Conservation (phyloP, 1,140 invertebrate genomes). For the Magallana gigas region DNA sequence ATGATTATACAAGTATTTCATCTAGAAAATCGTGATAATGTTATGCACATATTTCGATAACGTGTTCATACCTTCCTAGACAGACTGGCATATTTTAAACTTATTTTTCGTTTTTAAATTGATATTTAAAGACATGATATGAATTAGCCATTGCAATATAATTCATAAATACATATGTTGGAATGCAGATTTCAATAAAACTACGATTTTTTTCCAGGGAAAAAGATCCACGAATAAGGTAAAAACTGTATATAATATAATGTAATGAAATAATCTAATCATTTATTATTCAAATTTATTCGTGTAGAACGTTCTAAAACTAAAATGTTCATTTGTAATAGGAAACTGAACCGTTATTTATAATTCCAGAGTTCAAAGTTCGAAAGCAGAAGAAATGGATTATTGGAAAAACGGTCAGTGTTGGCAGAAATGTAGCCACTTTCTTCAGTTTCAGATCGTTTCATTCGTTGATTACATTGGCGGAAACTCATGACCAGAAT, state of each 20-base stretch:
- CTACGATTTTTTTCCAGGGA: neutral
- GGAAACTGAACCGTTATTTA: neutral
- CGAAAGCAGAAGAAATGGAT: conserved; percentile 50
- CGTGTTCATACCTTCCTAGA: too few relatives aligned
- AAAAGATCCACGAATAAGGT: neutral
- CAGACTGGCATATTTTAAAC: neutral
- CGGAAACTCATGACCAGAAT: too few relatives aligned
- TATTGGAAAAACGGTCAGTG: conserved; percentile 46
- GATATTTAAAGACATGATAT: neutral
- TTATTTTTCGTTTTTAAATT: neutral
- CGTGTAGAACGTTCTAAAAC: neutral
- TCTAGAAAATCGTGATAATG: too few relatives aligned
- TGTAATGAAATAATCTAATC: neutral
- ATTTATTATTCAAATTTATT: neutral
- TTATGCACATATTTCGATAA: too few relatives aligned
- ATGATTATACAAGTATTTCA: too few relatives aligned
- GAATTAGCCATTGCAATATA: too few relatives aligned
- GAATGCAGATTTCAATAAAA: too few relatives aligned
- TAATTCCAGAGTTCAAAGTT: neutral
- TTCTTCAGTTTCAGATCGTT: too few relatives aligned
- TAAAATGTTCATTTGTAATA: neutral
- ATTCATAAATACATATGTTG: too few relatives aligned
- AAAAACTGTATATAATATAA: neutral
- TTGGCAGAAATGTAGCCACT: too few relatives aligned
- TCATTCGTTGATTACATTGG: too few relatives aligned